A percentile compares a stretch with the other conserved stretches of the same genome.
phyloP scores from a whole-genome alignment of 92 coral and sea anemone genomes.

The Scolanthus callimorphus region DNA sequence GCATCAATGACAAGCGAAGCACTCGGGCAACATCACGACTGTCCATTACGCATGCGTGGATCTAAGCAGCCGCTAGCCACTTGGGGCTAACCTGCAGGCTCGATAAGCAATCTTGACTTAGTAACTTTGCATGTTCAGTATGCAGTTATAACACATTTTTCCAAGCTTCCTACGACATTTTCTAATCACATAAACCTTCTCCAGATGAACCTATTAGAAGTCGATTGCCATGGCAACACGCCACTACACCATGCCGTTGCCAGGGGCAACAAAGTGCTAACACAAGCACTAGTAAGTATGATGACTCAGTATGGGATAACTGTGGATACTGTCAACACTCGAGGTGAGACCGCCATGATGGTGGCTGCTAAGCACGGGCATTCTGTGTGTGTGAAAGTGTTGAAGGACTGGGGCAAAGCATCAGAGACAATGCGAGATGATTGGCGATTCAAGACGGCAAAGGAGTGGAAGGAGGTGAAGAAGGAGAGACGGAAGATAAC shows the following conservation, averaged over 20 bases:
- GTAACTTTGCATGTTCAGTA: no score
- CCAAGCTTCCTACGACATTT: no score
- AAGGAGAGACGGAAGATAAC: conserved; percentile 6
- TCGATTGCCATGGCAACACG: conserved; percentile 43
- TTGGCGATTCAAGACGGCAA: conserved; percentile 18
- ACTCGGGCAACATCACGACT: no score
- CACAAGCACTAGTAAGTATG: conserved; percentile 20
- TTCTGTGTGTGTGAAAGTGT: conserved; percentile 24
- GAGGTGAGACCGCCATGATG: conserved; percentile 47
- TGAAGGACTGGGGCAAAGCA: conserved; percentile 31
- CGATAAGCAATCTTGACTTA: no score
- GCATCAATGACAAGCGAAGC: no score
- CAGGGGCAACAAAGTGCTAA: conserved; percentile 23
- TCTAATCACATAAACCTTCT: no score
- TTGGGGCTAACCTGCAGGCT: no score
- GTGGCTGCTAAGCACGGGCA: conserved; percentile 43
- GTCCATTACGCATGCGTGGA: no score
- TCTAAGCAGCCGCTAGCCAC: no score
- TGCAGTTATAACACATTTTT: no score
- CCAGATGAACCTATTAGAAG: conserved; percentile 22
- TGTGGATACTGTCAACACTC: conserved; percentile 29
- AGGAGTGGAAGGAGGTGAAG: conserved; percentile 13
- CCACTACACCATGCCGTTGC: conserved; percentile 39
- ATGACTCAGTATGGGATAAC: conserved; percentile 39
- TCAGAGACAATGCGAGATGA: conserved; percentile 25